Conservation (phyloP, 2,888 invertebrate genomes). For the Altica lythri region DNA sequence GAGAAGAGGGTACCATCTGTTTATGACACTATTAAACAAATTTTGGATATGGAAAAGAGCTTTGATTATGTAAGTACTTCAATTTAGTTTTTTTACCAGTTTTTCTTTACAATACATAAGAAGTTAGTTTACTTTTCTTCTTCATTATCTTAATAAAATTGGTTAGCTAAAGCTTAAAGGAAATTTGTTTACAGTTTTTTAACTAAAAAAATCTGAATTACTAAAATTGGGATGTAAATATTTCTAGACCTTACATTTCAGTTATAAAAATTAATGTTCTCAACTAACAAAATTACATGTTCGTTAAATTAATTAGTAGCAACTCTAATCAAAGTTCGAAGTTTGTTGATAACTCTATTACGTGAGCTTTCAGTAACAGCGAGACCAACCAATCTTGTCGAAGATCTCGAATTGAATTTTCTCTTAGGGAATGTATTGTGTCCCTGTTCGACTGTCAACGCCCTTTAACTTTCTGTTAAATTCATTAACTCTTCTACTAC, state of each 20-base stretch:
- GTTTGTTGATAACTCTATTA: slow-evolving; percentile 10
- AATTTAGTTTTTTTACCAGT: slow-evolving; percentile 5
- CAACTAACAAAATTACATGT: too few species aligned
- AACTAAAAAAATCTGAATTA: too few species aligned
- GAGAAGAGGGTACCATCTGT: slow-evolving; percentile 58
- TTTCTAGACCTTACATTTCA: too few species aligned
- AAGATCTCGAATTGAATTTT: slow-evolving; percentile 3
- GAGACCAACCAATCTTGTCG: not conserved
- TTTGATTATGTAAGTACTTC: slow-evolving; percentile 63
- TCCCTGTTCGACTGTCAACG: not conserved
- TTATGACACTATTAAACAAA: slow-evolving; percentile 63
- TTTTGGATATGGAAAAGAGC: slow-evolving; percentile 62
- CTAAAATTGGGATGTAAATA: too few species aligned
- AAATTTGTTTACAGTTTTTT: too few species aligned
- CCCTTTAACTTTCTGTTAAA: slow-evolving; percentile 1
- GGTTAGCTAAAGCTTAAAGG: too few species aligned
- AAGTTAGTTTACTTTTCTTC: too few species aligned
- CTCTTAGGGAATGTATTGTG: not conserved
- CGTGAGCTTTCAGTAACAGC: not conserved
- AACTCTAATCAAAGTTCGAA: slow-evolving; percentile 8
- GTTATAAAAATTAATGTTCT: too few species aligned
- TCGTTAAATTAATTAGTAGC: not conserved
- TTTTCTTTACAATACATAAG: too few species aligned
- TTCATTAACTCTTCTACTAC: too few species aligned
- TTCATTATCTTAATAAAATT: too few species aligned